These are phyloP conservation scores for Cephus cinctus DNA, from an alignment of 1,140 invertebrate species.

Conservation along the genomic window DNA sequence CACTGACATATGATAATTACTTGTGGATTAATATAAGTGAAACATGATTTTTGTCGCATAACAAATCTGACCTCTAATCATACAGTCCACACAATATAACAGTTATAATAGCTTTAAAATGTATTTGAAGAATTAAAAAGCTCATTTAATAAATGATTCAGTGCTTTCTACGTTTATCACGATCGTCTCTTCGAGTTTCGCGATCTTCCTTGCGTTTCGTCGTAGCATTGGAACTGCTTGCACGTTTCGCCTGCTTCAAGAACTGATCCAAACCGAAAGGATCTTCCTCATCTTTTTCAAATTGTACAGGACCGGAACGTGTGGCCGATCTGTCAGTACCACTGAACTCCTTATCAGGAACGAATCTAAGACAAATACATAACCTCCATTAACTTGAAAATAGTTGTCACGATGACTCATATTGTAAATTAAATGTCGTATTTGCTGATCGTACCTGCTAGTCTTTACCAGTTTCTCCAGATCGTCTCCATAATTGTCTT, in stretches of 20 bases:
- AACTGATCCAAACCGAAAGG: constrained; percentile 97
- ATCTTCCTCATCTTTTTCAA: constrained; percentile 94
- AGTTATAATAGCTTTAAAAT: too few species aligned
- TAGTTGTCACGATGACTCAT: neutral
- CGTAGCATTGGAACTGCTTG: constrained; percentile 58
- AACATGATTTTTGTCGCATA: too few species aligned
- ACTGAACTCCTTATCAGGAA: constrained; percentile 95
- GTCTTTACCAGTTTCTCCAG: constrained; percentile 82
- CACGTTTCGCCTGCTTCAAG: constrained; percentile 93
- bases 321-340: constrained; percentile 75
- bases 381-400: constrained; percentile 1
- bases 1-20: too few species aligned
- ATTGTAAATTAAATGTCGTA: constrained; percentile 3
- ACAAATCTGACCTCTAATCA: too few species aligned
- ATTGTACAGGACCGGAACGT: constrained; percentile 93
- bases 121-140: too few species aligned
- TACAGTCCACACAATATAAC: too few species aligned
- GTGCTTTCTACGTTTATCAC: constrained; percentile 49
- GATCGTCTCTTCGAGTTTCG: constrained; percentile 44
- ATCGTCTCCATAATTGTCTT: constrained; percentile 89
- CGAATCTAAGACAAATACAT: constrained; percentile 67
- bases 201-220: constrained; percentile 50
- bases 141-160: constrained; percentile 24
- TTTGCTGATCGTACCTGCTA: constrained; percentile 63
- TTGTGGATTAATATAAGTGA: too few species aligned